These are phyloP conservation scores for Ceriagrion tenellum DNA, from an alignment of 2,888 invertebrate species.

Conservation along the genomic window DNA sequence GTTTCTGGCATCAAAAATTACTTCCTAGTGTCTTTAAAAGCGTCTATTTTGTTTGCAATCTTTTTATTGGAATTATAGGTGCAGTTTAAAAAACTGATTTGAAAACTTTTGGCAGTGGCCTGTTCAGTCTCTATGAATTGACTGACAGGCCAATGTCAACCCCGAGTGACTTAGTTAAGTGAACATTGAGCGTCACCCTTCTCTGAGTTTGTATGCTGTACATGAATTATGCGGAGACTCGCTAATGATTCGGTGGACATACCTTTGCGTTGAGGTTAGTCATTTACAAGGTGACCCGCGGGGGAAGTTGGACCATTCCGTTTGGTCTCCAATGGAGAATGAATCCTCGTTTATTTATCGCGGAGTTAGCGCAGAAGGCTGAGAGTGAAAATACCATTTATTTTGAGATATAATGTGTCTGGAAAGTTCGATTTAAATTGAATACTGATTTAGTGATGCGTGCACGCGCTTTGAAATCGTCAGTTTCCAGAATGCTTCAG, in stretches of 20 bases:
- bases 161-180: background rate
- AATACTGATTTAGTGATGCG: background rate
- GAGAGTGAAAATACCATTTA: background rate
- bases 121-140: background rate
- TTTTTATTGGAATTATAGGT: too few relatives aligned
- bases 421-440: constrained; percentile 14
- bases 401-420: background rate
- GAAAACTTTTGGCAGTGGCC: background rate
- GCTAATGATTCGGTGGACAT: background rate
- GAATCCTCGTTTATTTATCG: background rate
- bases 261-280: background rate
- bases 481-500: constrained; percentile 14
- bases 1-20: too few relatives aligned
- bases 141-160: background rate
- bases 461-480: background rate
- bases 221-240: background rate
- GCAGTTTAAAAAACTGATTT: too few relatives aligned
- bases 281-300: background rate
- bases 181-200: background rate
- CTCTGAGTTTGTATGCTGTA: background rate
- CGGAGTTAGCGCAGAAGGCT: background rate
- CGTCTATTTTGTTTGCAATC: too few relatives aligned
- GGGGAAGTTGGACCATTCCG: background rate
- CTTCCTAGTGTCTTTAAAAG: too few relatives aligned
- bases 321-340: background rate